Evolutionary conservation across 2,888 invertebrate genomes (phyloP).

Genomic region (Orgyia antiqua): DNA sequence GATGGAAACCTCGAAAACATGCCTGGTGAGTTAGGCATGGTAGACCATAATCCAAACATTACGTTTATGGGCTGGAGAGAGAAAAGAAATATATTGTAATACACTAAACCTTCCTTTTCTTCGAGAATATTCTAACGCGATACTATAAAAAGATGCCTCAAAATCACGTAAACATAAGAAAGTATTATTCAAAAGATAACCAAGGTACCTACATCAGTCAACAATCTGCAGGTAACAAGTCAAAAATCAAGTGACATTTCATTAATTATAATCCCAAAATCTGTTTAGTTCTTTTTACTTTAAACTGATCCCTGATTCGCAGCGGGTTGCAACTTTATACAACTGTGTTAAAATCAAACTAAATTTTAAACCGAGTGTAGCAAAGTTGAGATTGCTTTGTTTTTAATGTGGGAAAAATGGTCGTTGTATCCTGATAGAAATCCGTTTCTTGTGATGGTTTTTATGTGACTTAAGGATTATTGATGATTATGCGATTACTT

Average conservation of each 20-base stretch:
- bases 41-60: no score
- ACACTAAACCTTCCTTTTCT: no score
- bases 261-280: constrained; percentile 63
- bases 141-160: no score
- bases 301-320: constrained; percentile 49
- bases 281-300: constrained; percentile 39
- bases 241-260: constrained; percentile 51
- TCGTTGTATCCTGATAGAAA: constrained; percentile 40
- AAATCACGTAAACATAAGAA: no score
- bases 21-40: no score
- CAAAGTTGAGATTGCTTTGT: constrained; percentile 18
- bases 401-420: constrained; percentile 12
- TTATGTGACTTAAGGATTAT: constrained; percentile 61
- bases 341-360: constrained; percentile 3
- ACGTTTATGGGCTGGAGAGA: no score
- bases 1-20: no score
- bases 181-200: no score
- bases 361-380: not conserved
- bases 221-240: constrained; percentile 50
- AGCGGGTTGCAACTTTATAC: constrained; percentile 43
- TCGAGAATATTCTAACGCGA: no score
- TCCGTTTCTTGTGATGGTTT: constrained; percentile 43
- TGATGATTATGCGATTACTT: constrained; percentile 68
- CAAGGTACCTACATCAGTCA: no score
- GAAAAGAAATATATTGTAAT: no score